Evolutionary conservation across 2,797 vertebrate genomes (phyloP).

Genomic region (Coranthus polyacanthus): DNA sequence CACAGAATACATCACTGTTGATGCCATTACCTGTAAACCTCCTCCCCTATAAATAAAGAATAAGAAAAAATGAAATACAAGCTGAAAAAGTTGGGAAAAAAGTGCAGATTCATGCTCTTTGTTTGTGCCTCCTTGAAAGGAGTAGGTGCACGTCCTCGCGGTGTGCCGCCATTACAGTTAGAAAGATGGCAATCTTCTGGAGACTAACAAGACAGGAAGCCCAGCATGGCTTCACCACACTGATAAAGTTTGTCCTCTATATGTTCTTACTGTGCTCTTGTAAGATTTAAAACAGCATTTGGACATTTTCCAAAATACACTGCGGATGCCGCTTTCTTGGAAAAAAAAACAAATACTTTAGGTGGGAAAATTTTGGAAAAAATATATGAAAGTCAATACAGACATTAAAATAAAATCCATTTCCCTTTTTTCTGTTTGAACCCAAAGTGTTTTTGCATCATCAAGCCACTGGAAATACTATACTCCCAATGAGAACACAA

Average conservation of each 20-base stretch:
- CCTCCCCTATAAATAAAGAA: constrained; percentile 39
- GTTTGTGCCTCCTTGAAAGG: constrained; percentile 39
- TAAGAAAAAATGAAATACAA: constrained; percentile 14
- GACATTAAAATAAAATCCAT: constrained; percentile 71
- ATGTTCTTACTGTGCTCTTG: constrained; percentile 36
- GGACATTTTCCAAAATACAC: not conserved
- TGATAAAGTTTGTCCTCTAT: constrained; percentile 55
- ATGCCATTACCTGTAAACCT: constrained; percentile 34
- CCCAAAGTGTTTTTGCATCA: constrained; percentile 73
- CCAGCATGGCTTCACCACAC: constrained; percentile 33
- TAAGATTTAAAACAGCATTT: constrained; percentile 36
- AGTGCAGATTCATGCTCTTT: constrained; percentile 47
- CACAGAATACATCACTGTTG: constrained; percentile 38
- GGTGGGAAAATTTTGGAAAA: constrained; percentile 18
- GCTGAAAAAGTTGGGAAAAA: constrained; percentile 9
- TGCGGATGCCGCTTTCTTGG: not conserved
- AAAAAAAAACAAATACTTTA: constrained; percentile 21
- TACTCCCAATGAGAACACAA: constrained; percentile 73
- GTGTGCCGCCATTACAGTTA: constrained; percentile 38
- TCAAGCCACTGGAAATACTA: constrained; percentile 75
- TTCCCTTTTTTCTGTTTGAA: constrained; percentile 61
- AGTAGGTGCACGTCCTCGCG: constrained; percentile 44
- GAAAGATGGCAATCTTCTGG: constrained; percentile 52
- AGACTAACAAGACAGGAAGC: constrained; percentile 58
- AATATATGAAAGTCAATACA: constrained; percentile 55